Evolutionary conservation across 2,113 vertebrate species (phyloP), one percentile per base, ranked within the genome.

Genomic region (Gobiocypris rarus): DNA sequence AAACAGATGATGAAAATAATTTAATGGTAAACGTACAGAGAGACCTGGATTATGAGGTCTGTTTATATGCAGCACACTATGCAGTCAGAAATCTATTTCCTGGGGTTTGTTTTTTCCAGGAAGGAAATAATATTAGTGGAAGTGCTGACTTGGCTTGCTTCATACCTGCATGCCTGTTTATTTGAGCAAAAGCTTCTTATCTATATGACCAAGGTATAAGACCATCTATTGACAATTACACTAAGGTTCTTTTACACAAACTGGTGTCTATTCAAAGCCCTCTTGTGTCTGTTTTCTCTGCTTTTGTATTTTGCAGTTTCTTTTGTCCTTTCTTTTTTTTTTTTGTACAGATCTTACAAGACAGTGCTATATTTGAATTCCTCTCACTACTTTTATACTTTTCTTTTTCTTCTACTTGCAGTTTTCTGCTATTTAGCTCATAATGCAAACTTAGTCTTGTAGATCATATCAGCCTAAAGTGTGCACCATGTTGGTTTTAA

Each of bases 61-160:
- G 56, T 86, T 86, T 83, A 75, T 82, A 86, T 83, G 74, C 81
- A n/a, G 11, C 41, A 52, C 54, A 54, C 28, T 52, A 26, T 50
- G 50, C 43, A 83, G 45, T 50, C 59, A 43, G 59, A 69, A 82
- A 82, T 82, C 79, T 75, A 82, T 85, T 83, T 83, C 74, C 81
- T 63, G 85, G 22, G 67, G 71, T 76, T 41, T 19, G 17, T 26
- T 63, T 70, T 34, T 74, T 48, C 26, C 67, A 31, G 84, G 71
- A 76, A 82, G n/a, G 54, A 61, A 71, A 74, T 73, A 22, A 50
- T 59, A 67, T 59, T 54, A 58, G 65, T 22, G 77, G 69, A 81
- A 54, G 26, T 24, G 76, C 84, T 81, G 77, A 84, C 65, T 80
- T 48, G 13, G 76, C 65, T 15, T n/a, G n/a, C 56, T 17, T 70